These are phyloP conservation scores for Scaptomyza montana DNA, from an alignment of 1,140 invertebrate genomes.

Conservation along the genomic window DNA sequence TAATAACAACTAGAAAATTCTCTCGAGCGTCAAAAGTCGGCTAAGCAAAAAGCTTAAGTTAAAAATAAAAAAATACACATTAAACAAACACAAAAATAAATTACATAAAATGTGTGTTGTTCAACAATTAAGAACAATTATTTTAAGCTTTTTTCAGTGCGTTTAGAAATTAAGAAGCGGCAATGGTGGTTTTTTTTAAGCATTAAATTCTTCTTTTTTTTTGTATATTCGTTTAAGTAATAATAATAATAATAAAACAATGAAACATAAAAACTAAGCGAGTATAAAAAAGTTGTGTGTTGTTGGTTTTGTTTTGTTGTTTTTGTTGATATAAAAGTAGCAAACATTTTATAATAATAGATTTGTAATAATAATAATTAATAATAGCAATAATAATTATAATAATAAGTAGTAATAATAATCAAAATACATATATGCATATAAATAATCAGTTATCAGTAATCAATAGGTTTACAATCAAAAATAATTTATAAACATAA, in stretches of 20 bases:
- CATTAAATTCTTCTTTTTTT: constrained; percentile 37
- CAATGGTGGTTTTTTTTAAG: constrained; percentile 38
- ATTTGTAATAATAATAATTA: constrained; percentile 23
- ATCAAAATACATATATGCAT: constrained; percentile 52
- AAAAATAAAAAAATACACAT: constrained; percentile 12
- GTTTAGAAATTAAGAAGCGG: constrained; percentile 59
- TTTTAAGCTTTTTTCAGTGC: constrained; percentile 68
- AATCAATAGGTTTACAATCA: constrained; percentile 78
- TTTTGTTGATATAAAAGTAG: constrained; percentile 56
- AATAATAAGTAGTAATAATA: constrained; percentile 41
- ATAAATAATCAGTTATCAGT: constrained; percentile 79
- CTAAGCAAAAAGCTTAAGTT: constrained; percentile 37
- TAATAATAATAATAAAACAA: constrained; percentile 59
- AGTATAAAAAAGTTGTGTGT: constrained; percentile 69
- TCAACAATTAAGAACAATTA: constrained; percentile 26
- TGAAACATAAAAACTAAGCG: constrained; percentile 73
- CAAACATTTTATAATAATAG: constrained; percentile 59
- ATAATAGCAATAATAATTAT: constrained; percentile 46
- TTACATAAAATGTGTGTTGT: neutral
- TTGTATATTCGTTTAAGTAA: constrained; percentile 15
- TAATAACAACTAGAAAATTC: constrained; percentile 54
- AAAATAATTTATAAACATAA: constrained; percentile 80
- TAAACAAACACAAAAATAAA: constrained; percentile 55
- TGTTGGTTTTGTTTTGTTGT: constrained; percentile 41
- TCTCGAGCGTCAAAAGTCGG: constrained; percentile 14